Percentiles rank a stretch among this genome's conserved stretches.
Evolutionary conservation across 92 coral and sea anemone species (phyloP).

Genomic region (Bergia puertoricense): DNA sequence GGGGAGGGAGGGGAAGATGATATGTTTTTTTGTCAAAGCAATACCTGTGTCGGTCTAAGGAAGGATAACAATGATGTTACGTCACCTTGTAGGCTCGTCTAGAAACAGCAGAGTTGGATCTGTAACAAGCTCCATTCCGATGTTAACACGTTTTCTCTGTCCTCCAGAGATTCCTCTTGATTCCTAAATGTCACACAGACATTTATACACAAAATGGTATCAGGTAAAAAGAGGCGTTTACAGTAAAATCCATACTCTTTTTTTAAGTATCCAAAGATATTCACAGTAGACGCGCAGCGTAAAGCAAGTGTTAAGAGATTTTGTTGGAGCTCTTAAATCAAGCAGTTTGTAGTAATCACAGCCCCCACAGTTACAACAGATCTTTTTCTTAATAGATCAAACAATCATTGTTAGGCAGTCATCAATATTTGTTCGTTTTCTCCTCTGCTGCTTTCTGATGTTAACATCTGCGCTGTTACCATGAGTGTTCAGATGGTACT

Average conservation of each 20-base stretch:
- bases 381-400: too few relatives aligned
- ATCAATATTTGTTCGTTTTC: too few relatives aligned
- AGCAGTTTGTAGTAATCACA: too few relatives aligned
- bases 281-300: too few relatives aligned
- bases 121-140: conserved; percentile 66
- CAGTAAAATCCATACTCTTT: too few relatives aligned
- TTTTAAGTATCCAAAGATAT: not conserved
- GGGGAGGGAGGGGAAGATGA: too few relatives aligned
- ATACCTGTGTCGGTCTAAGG: not conserved
- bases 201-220: not conserved
- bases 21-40: too few relatives aligned
- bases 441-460: not conserved
- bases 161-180: conserved; percentile 71
- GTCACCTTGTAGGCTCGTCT: conserved; percentile 68
- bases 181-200: conserved; percentile 40
- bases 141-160: conserved; percentile 67
- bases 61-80: not conserved
- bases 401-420: too few relatives aligned
- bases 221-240: not conserved
- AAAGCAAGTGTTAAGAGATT: too few relatives aligned
- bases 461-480: not conserved
- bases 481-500: not conserved
- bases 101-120: conserved; percentile 68
- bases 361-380: too few relatives aligned
- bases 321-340: too few relatives aligned